phyloP scores from a whole-genome alignment of 2,113 vertebrate genomes.

The Hydrolagus affinis region DNA sequence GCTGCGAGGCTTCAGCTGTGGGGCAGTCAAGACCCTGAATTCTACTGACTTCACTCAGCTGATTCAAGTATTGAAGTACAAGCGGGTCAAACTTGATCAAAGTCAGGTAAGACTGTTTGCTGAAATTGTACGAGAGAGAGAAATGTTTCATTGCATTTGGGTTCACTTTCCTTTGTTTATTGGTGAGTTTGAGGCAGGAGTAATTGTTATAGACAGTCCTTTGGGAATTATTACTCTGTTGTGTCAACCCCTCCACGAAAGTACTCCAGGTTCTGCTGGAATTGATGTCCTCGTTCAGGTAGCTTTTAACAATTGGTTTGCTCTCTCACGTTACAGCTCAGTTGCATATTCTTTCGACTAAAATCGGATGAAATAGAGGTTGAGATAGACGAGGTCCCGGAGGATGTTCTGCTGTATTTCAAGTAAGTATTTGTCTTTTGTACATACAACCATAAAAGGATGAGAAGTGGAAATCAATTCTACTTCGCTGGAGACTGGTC shows the following conservation, averaged over 20 bases:
- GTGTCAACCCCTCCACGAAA: too few relatives aligned
- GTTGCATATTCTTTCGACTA: neutral
- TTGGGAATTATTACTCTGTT: too few relatives aligned
- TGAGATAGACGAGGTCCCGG: neutral
- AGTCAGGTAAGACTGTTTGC: constrained; percentile 45
- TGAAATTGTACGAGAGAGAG: neutral
- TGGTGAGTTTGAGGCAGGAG: neutral
- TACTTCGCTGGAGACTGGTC: too few relatives aligned
- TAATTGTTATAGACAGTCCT: too few relatives aligned
- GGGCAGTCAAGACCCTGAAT: constrained; percentile 34
- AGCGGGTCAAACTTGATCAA: constrained; percentile 33
- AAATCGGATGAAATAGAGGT: neutral
- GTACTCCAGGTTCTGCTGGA: too few relatives aligned
- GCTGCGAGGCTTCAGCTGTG: constrained; percentile 44
- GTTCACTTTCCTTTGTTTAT: too few relatives aligned
- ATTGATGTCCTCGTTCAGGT: neutral
- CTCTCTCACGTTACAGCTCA: neutral
- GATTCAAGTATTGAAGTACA: constrained; percentile 32
- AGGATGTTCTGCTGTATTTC: constrained; percentile 9
- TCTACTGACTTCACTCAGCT: constrained; percentile 35
- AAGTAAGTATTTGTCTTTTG: neutral
- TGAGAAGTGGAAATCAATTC: too few relatives aligned
- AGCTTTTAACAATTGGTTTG: neutral
- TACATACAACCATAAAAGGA: too few relatives aligned
- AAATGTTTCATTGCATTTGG: neutral